Base-by-base conservation (phyloP, 30 jellyfish, hydroid and myxozoan species). In the Aurelia aurita region DNA sequence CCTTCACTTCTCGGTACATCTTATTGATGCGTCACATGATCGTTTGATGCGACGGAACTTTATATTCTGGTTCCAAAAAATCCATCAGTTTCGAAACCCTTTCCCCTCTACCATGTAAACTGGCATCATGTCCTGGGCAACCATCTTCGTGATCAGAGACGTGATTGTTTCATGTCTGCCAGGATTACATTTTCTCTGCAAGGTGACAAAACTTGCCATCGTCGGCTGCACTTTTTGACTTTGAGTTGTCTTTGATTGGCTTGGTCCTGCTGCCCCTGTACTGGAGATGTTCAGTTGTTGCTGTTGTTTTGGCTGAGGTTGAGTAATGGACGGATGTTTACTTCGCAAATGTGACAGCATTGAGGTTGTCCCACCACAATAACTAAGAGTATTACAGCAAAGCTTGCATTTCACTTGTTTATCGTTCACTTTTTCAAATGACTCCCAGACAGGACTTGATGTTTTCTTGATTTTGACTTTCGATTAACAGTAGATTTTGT, bases 111-210 rank as follows among this genome's bases (percentile, higher is more conserved):
- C 90, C 71, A 74, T 68, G 72, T 64, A 58, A 74, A 46, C 70
- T 61, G 90, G 96, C 78, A 86, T 73, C 89, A 86, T 86, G 39
- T 74, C 95, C 65, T 66, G 65, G 39, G 91, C 91, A 11, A 79
- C 90, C 82, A 79, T 64, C 74, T 79, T 79, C 27, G 73, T 67
- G 53, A 79, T 79, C 45, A 79, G 54, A 3, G 68, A 26, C 7
- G 84, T 80, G 31, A 80, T 80, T 53, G 39, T 25, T 80, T 74
- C 44, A 1, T 32, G 44, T 32, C 44, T 32, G 44, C 44, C 44
- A 32, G 44, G 44, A 32, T 32, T 32, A 32, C 44, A 32, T 32
- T 32, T 32, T 32, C 44, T 32, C 44, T 32, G 44, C 4, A 32
- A 32, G 44, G 44, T 32, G 44, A 32, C 44, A 32, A 32, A 32